Base-by-base conservation (phyloP, 2,797 vertebrate species). In the Yasuhikotakia modesta region DNA sequence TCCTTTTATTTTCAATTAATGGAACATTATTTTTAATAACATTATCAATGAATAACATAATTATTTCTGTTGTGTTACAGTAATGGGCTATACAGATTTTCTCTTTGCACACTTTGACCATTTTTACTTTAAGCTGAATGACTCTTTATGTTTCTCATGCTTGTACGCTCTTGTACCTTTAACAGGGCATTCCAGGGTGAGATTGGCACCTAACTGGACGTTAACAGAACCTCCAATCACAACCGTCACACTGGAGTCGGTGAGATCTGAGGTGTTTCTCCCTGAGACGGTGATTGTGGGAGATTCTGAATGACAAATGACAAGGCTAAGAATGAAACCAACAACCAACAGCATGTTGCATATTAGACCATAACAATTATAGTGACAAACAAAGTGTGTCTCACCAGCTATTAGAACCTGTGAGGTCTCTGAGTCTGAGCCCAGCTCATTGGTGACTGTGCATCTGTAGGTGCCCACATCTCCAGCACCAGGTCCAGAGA, bases 381-480 rank as follows among this genome's bases (percentile, higher is more conserved):
- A 66, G 16, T 53, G 45, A 21, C 17, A 8, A 48, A 22, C n/a
- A 2, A 35, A n/a, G 43, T 12, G 39, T 16, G n/a, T 83, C 88
- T 84, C 87, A 98, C 96, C 95, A 91, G 95, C 93, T 39, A 60
- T 87, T 14, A 93, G 32, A 0, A 97, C 87, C 11, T 88, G 83
- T 4, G 94, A 95, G 0, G 86, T 90, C 86, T 93, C 94, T 10
- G 75, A 86, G 66, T 96, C 94, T 0, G 94, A 94, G 1, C 94
- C 94, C 0, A 91, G 87, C 3, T 80, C 81, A 68, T 91, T 95
- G 39, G 88, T 89, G 45, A 90, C 92, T 0, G 89, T 87, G 83
- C 96, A 98, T 32, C 84, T 87, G 52, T 98, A 98, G 21, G 84
- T n/a, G 14, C 96, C 96, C 73, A 89, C 85, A 0, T 98, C 95